A percentile compares a stretch with the other conserved stretches of the same genome.
Evolutionary conservation across 1,140 invertebrate genomes (phyloP).

Genomic region (Cydia splendana): DNA sequence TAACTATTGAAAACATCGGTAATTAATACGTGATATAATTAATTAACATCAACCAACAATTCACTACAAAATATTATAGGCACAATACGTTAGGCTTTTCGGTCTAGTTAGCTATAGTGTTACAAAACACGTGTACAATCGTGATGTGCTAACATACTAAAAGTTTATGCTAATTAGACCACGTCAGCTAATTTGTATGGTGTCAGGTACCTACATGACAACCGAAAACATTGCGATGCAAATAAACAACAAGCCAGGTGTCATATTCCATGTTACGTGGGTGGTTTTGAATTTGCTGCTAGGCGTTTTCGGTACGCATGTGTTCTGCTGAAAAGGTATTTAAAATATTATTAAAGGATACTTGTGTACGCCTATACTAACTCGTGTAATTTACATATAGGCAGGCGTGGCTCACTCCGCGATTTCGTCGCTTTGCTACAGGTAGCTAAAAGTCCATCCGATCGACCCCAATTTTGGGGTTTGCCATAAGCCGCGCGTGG

Average conservation of each 20-base stretch:
- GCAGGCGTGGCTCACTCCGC: too few species aligned
- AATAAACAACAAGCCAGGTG: conserved; percentile 7
- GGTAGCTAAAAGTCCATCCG: too few species aligned
- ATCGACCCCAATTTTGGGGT: too few species aligned
- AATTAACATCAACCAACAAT: background rate
- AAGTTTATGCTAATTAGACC: conserved; percentile 18
- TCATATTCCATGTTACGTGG: conserved; percentile 6
- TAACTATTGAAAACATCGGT: background rate
- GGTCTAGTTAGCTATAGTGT: background rate
- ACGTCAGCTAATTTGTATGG: conserved; percentile 24
- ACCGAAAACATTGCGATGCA: conserved; percentile 24
- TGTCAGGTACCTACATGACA: conserved; percentile 1
- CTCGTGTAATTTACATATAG: too few species aligned
- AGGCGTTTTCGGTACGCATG: background rate
- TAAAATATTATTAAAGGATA: background rate
- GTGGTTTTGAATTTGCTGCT: background rate
- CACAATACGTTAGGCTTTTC: background rate
- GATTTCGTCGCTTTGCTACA: too few species aligned
- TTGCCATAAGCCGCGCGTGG: too few species aligned
- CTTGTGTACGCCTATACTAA: background rate
- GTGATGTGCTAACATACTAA: conserved; percentile 21
- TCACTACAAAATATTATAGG: too few species aligned
- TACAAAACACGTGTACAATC: background rate
- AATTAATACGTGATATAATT: background rate
- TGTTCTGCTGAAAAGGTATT: conserved; percentile 5